These are phyloP conservation scores for Eupithecia subumbrata DNA, from an alignment of 2,888 invertebrate species.

Conservation along the genomic window DNA sequence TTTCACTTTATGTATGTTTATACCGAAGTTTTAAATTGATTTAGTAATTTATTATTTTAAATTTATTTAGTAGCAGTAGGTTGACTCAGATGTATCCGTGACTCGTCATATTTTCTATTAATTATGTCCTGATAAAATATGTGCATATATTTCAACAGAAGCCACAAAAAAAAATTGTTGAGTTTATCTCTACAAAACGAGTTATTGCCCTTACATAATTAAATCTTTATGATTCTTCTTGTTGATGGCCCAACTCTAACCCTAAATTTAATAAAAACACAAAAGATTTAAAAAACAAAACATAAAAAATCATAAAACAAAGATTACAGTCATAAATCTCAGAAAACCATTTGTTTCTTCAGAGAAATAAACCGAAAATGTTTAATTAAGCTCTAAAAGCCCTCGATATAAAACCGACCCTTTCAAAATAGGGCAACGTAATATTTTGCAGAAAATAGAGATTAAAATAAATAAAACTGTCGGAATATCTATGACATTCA, in stretches of 20 bases:
- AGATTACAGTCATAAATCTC: conserved; percentile 2
- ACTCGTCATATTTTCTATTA: no score
- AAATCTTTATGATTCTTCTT: background rate
- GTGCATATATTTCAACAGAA: no score
- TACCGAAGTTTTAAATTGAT: no score
- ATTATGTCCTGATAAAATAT: no score
- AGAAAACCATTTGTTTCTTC: background rate
- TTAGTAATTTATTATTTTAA: no score
- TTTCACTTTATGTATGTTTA: no score
- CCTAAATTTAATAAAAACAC: conserved; percentile 4
- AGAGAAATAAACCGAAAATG: background rate
- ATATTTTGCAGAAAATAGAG: background rate
- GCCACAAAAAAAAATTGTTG: no score
- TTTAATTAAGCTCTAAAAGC: background rate
- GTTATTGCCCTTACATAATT: background rate
- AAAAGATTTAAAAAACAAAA: background rate
- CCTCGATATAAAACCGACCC: background rate
- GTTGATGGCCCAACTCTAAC: background rate
- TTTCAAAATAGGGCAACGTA: background rate
- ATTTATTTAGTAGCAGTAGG: no score
- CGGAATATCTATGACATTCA: no score
- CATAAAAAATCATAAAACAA: background rate
- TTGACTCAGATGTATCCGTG: no score
- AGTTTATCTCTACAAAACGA: background rate
- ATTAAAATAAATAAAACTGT: no score